A percentile compares a stretch with the other conserved stretches of the same genome.
Conservation (phyloP, 2,113 vertebrate genomes). For the Lepus americanus region DNA sequence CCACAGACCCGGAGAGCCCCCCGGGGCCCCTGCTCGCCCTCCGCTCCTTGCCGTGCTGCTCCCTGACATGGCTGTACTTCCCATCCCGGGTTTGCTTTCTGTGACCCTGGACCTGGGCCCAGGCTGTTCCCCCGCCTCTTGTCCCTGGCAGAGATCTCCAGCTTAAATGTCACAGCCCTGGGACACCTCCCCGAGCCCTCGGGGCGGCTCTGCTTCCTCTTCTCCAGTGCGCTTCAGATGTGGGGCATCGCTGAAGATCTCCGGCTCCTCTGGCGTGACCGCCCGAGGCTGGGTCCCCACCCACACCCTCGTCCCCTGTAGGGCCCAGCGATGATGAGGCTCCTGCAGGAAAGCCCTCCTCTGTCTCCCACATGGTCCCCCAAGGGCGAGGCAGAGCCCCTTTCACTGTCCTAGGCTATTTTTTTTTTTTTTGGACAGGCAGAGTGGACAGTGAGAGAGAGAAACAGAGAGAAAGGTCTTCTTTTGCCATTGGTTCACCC, state of each 20-base stretch:
- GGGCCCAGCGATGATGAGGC: neutral
- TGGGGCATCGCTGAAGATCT: neutral
- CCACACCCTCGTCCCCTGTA: neutral
- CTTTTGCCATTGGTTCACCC: no score
- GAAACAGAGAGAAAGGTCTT: no score
- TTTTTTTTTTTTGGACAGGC: no score
- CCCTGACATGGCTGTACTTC: neutral
- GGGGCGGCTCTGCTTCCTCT: neutral
- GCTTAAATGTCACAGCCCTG: neutral
- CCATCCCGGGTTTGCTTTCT: neutral
- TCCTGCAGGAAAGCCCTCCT: neutral
- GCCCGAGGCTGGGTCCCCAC: neutral
- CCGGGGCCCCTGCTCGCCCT: neutral
- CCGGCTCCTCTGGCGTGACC: neutral
- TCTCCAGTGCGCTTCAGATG: neutral
- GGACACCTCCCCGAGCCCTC: neutral
- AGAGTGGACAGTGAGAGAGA: no score
- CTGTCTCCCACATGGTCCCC: neutral
- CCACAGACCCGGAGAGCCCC: neutral
- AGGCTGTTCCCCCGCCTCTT: neutral
- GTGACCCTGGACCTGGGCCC: neutral
- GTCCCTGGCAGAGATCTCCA: constrained; percentile 1
- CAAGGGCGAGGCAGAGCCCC: no score
- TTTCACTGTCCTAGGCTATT: no score
- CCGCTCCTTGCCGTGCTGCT: neutral